Conservation (phyloP, 2,113 vertebrate species). For the Heterotis niloticus region DNA sequence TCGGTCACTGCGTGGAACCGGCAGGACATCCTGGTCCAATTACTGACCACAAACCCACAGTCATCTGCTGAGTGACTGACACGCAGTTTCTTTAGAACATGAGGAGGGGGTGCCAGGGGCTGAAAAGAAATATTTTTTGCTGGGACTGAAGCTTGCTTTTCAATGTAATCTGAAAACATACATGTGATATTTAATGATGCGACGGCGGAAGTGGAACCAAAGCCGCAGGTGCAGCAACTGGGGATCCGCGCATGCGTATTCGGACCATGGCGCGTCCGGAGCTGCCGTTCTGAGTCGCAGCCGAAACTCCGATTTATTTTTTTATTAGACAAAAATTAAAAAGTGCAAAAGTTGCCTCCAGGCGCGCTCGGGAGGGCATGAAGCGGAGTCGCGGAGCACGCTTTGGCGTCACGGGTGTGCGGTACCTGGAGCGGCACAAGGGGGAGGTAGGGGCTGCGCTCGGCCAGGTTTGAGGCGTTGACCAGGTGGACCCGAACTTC, state of each 20-base stretch:
- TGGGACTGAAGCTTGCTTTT: too few relatives aligned
- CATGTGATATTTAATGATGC: too few relatives aligned
- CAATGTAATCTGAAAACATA: too few relatives aligned
- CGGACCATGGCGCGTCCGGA: too few relatives aligned
- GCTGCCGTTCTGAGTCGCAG: too few relatives aligned
- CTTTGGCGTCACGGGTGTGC: slow-evolving; percentile 11
- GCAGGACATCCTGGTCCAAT: not conserved
- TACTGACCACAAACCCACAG: not conserved
- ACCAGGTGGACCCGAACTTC: not conserved
- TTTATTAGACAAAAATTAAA: not conserved
- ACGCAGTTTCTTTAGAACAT: too few relatives aligned
- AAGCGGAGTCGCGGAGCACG: slow-evolving; percentile 16
- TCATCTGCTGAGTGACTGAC: too few relatives aligned
- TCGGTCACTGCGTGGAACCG: not conserved
- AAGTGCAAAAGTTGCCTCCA: not conserved
- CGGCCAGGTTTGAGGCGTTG: not conserved
- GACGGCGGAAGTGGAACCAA: too few relatives aligned
- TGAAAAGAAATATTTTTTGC: too few relatives aligned
- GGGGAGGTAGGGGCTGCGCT: slow-evolving; percentile 27
- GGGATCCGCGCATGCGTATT: too few relatives aligned
- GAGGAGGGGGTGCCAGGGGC: too few relatives aligned
- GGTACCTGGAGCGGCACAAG: slow-evolving; percentile 32
- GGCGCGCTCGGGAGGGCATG: not conserved
- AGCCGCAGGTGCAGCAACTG: not conserved
- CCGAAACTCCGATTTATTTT: too few relatives aligned